These are phyloP conservation scores for Zoanthus sociatus DNA, from an alignment of 92 coral and sea anemone genomes.

Conservation along the genomic window DNA sequence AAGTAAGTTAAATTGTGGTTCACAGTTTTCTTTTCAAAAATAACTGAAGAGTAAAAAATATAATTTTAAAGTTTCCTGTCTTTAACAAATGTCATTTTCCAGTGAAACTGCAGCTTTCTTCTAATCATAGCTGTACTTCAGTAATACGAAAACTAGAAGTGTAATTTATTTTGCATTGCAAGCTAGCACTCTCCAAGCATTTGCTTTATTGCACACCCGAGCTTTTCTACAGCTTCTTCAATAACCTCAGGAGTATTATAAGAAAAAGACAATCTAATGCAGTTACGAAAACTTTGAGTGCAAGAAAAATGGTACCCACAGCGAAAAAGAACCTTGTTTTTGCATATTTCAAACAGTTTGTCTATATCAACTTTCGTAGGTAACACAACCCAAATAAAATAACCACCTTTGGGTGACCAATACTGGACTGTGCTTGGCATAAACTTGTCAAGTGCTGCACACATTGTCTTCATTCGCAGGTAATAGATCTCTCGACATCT, in stretches of 20 bases:
- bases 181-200: slow-evolving; percentile 5
- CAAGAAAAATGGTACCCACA: slow-evolving; percentile 76
- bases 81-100: no score
- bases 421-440: slow-evolving; percentile 71
- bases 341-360: slow-evolving; percentile 60
- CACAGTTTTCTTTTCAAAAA: no score
- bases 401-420: slow-evolving; percentile 82
- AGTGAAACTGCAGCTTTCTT: no score
- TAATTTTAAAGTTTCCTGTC: no score
- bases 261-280: slow-evolving; percentile 75
- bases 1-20: no score
- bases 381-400: slow-evolving; percentile 83
- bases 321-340: slow-evolving; percentile 59
- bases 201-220: slow-evolving; percentile 72
- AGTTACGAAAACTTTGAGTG: slow-evolving; percentile 73
- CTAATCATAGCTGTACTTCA: no score
- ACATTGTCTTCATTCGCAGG: slow-evolving; percentile 71
- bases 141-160: no score
- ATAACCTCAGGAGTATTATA: slow-evolving; percentile 59
- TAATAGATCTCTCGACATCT: slow-evolving; percentile 59
- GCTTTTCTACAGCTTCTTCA: slow-evolving; percentile 58
- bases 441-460: slow-evolving; percentile 80
- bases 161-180: no score
- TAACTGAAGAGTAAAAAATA: no score
- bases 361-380: slow-evolving; percentile 66